phyloP scores from a whole-genome alignment of 2,797 vertebrate species.

The Acanthornis magna region DNA sequence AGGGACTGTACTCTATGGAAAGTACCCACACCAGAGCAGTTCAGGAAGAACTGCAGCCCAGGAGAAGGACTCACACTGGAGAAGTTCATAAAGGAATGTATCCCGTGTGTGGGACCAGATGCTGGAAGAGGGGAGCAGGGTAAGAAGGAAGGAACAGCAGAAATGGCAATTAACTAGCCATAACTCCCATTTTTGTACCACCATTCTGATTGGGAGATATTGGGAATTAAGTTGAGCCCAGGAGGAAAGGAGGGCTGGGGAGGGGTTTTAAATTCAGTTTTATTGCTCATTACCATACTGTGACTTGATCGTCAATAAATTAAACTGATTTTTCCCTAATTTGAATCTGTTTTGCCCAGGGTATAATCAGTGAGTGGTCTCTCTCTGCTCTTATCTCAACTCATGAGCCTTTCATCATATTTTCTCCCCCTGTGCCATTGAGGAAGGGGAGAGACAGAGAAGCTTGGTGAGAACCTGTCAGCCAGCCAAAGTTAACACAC shows the following conservation, averaged over 20 bases:
- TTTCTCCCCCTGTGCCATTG: neutral
- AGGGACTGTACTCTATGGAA: no score
- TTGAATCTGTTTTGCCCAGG: neutral
- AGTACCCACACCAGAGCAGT: neutral
- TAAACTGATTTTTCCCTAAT: neutral
- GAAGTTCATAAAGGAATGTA: neutral
- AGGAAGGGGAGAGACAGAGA: neutral
- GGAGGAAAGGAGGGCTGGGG: neutral
- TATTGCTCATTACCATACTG: neutral
- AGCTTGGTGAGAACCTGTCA: neutral
- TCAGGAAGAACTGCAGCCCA: neutral
- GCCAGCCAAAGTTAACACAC: neutral
- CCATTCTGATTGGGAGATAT: fast-evolving
- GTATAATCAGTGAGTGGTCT: neutral
- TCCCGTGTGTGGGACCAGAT: neutral
- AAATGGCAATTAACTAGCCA: neutral
- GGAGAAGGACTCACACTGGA: neutral
- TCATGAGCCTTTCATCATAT: neutral
- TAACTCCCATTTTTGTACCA: neutral
- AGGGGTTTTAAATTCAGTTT: neutral
- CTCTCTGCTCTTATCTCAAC: neutral
- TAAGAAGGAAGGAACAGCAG: neutral
- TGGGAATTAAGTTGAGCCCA: neutral
- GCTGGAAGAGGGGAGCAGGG: neutral
- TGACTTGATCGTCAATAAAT: neutral